Percentiles rank a stretch among this genome's conserved stretches.
phyloP scores from a whole-genome alignment of 1,140 invertebrate genomes.

The Dysdera silvatica region DNA sequence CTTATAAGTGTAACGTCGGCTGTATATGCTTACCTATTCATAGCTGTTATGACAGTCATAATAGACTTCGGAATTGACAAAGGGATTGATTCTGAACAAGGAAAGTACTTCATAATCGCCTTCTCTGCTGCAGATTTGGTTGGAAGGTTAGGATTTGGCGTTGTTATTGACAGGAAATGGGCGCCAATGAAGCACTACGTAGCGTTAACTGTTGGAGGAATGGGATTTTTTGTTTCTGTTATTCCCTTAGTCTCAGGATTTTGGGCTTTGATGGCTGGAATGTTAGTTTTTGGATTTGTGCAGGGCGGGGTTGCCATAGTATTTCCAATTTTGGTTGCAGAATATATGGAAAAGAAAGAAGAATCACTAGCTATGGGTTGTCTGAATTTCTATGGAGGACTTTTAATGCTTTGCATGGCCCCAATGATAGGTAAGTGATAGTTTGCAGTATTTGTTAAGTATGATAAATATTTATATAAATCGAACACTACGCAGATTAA shows the following conservation, averaged over 20 bases:
- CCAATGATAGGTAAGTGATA: constrained; percentile 16
- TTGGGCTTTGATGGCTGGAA: neutral
- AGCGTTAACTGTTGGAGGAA: neutral
- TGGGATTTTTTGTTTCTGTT: constrained; percentile 1
- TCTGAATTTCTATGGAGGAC: constrained; percentile 16
- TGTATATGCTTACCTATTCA: constrained; percentile 17
- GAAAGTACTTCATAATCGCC: constrained; percentile 16
- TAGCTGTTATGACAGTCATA: constrained; percentile 26
- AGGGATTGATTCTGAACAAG: neutral
- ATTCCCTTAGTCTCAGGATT: constrained; percentile 1
- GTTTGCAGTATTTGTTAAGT: neutral
- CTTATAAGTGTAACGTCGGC: constrained; percentile 1
- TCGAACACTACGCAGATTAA: no score
- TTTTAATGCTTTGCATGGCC: neutral
- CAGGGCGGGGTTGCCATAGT: constrained; percentile 5
- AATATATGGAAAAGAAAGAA: constrained; percentile 15
- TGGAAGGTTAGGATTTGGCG: constrained; percentile 23
- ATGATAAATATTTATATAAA: neutral
- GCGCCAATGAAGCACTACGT: neutral
- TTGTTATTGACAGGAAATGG: constrained; percentile 12
- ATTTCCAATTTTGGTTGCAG: constrained; percentile 9
- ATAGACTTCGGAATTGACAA: constrained; percentile 27
- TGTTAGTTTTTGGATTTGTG: constrained; percentile 4
- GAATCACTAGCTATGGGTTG: constrained; percentile 8
- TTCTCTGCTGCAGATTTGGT: constrained; percentile 28